Conservation (phyloP, 64 coral and sea anemone genomes). For the Montipora efflorescens region DNA sequence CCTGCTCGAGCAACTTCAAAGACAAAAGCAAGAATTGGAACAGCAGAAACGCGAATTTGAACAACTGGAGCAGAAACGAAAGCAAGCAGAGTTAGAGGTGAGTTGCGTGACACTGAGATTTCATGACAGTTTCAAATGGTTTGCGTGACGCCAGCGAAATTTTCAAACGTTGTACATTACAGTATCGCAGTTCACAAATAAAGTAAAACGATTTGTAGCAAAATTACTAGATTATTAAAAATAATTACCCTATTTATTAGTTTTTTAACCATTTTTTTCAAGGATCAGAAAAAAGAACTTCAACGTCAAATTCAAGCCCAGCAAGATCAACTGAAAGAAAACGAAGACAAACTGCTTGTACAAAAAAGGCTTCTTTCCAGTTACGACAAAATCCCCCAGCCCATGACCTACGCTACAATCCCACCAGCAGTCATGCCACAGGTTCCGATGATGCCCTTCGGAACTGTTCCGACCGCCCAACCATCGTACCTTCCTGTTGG, state of each 20-base stretch:
- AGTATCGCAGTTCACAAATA: too few species aligned
- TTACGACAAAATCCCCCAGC: conserved; percentile 13
- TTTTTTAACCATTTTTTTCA: background rate
- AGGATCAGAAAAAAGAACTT: conserved; percentile 81
- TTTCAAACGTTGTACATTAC: too few species aligned
- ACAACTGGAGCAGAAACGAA: conserved; percentile 38
- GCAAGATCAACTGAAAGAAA: conserved; percentile 75
- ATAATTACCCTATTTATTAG: background rate
- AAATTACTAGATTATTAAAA: too few species aligned
- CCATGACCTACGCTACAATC: conserved; percentile 6
- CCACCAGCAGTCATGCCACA: conserved; percentile 30
- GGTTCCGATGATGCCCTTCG: conserved; percentile 34
- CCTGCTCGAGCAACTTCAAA: conserved; percentile 67
- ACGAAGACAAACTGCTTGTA: conserved; percentile 59
- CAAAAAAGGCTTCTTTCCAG: conserved; percentile 58
- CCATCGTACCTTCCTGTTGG: conserved; percentile 49
- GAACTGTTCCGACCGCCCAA: background rate
- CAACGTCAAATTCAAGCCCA: conserved; percentile 84
- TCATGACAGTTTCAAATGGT: background rate
- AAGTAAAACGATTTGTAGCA: too few species aligned
- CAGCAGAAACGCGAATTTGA: conserved; percentile 69
- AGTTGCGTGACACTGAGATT: background rate
- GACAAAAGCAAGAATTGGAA: conserved; percentile 67
- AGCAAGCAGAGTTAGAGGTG: conserved; percentile 64
- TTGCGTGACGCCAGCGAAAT: too few species aligned